Evolutionary conservation across 2,888 invertebrate genomes (phyloP), one percentile per base, ranked within the genome.

Genomic region (Trisateles emortualis): DNA sequence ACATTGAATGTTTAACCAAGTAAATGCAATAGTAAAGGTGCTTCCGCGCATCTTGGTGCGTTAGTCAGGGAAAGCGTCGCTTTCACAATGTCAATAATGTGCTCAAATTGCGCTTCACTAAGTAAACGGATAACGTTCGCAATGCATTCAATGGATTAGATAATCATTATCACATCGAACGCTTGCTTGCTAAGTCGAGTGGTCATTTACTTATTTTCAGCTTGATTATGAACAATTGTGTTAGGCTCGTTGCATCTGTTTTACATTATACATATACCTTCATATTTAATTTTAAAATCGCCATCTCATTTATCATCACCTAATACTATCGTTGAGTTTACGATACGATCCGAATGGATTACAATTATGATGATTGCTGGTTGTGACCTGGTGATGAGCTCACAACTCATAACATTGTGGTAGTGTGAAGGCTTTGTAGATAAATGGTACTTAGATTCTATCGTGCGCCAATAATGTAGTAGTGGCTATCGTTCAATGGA

Each of bases 151-250:
- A 77, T 77, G 73, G 59, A 59, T n/a, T n/a, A n/a, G n/a, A 61
- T 70, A 77, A 76, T 73, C 76, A 82, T 81, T 76, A 74, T 82
- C 84, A 84, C 79, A 85, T 86, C 78, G 75, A 82, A 76, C 76
- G 89, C 88, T 90, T 88, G 90, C 90, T 88, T 90, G 87, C 86
- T 83, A 79, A 78, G 77, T 81, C 79, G 81, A 83, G 79, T 82
- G 79, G 74, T 79, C 77, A 74, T 69, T 76, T 78, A 75, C 63
- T 78, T 83, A 73, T 76, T 84, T 85, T 81, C 79, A 81, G 85
- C 86, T 85, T 87, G 67, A 64, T 80, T 68, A 59, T 72, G 65
- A 71, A 69, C 70, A 72, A 67, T 72, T 78, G 64, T 77, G 72
- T 74, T 74, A 73, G 72, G 74, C 66, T 76, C 66, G 60, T 52